Conservation (phyloP, 1,140 invertebrate species). For the Drosophila setifemur region DNA sequence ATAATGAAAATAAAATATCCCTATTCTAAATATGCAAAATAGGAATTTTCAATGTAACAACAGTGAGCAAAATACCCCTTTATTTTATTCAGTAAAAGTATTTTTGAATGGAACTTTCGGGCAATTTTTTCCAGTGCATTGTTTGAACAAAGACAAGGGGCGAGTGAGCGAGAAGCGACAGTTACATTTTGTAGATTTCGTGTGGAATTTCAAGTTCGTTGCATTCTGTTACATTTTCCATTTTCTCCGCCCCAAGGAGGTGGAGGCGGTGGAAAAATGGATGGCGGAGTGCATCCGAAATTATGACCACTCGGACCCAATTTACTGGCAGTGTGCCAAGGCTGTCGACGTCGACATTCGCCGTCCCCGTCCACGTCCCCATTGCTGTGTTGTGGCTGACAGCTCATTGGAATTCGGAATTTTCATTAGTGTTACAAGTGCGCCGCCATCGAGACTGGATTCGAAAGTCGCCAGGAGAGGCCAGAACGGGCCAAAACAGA, state of each 20-base stretch:
- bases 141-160: conserved; percentile 5
- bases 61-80: no score
- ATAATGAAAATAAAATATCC: no score
- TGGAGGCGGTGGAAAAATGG: not conserved
- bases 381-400: conserved; percentile 45
- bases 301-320: conserved; percentile 73
- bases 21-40: no score
- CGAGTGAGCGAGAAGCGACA: conserved; percentile 1
- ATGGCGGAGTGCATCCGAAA: conserved; percentile 46
- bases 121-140: conserved; percentile 5
- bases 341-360: conserved; percentile 31
- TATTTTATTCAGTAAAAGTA: no score
- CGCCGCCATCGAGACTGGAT: conserved; percentile 69
- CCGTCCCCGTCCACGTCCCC: not conserved
- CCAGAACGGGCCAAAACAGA: conserved; percentile 11
- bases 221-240: conserved; percentile 48
- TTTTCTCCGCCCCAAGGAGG: conserved; percentile 4
- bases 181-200: conserved; percentile 49
- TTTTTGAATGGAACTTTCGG: not conserved
- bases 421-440: conserved; percentile 78
- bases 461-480: conserved; percentile 28
- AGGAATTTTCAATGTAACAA: no score
- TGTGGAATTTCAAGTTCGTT: conserved; percentile 59
- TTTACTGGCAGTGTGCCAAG: conserved; percentile 72
- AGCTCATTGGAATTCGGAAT: conserved; percentile 74